Evolutionary conservation across 2,888 invertebrate species (phyloP).

Genomic region (Napeogenes inachia): DNA sequence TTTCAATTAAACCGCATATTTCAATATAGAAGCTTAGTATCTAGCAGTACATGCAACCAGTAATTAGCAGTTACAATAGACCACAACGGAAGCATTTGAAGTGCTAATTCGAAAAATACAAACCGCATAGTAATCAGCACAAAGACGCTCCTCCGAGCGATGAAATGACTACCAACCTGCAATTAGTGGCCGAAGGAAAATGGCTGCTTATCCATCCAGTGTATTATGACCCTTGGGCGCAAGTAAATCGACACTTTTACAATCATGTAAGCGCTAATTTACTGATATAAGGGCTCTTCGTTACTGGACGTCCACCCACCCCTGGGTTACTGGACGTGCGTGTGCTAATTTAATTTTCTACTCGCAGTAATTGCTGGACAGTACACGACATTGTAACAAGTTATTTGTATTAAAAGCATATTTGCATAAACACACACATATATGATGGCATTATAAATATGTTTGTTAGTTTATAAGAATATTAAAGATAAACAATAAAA

Average conservation of each 20-base stretch:
- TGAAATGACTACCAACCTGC: conserved; percentile 66
- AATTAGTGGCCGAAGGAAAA: conserved; percentile 72
- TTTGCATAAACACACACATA: conserved; percentile 41
- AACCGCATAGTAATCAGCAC: conserved; percentile 68
- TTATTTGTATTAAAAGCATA: conserved; percentile 52
- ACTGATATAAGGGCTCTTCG: conserved; percentile 35
- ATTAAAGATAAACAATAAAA: too few relatives aligned
- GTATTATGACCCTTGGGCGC: conserved; percentile 25
- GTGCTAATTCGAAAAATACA: conserved; percentile 75
- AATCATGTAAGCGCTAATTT: conserved; percentile 32
- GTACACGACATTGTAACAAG: conserved; percentile 56
- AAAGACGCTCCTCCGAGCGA: conserved; percentile 63
- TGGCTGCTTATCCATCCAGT: conserved; percentile 62
- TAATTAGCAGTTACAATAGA: conserved; percentile 62
- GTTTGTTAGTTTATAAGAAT: too few relatives aligned
- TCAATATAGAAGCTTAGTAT: conserved; percentile 24
- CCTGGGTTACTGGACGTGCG: conserved; percentile 62
- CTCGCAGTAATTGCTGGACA: conserved; percentile 66
- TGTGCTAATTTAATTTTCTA: conserved; percentile 77
- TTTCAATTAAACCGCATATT: conserved; percentile 24
- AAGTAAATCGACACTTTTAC: conserved; percentile 25
- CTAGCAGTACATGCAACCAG: conserved; percentile 30
- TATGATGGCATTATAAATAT: neutral
- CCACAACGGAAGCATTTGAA: conserved; percentile 65
- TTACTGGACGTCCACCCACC: conserved; percentile 52